phyloP scores from a whole-genome alignment of 2,888 invertebrate species.

The Apodemia mormo region DNA sequence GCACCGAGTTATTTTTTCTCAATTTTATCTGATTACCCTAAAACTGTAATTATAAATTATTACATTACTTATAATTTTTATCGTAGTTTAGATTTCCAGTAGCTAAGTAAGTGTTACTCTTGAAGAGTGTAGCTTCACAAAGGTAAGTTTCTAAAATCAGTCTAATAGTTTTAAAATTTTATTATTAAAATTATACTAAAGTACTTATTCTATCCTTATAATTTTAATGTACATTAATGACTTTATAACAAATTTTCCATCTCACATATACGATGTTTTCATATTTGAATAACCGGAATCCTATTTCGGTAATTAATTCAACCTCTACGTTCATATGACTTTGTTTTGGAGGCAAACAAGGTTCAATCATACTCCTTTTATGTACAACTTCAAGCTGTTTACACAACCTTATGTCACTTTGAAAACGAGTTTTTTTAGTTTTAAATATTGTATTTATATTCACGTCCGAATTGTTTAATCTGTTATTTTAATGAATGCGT shows the following conservation, averaged over 20 bases:
- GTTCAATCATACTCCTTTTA: background rate
- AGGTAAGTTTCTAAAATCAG: too few species aligned
- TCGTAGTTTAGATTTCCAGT: too few species aligned
- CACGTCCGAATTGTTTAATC: background rate
- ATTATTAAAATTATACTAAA: too few species aligned
- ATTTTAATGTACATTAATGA: background rate
- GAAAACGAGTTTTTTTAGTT: constrained; percentile 1
- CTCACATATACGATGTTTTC: background rate
- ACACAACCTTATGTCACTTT: constrained; percentile 14
- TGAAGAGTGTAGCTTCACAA: too few species aligned
- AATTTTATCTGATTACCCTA: too few species aligned
- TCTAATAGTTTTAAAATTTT: too few species aligned
- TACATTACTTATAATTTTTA: too few species aligned
- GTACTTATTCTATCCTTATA: too few species aligned
- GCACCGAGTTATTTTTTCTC: too few species aligned
- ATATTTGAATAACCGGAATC: constrained; percentile 23
- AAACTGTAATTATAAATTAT: too few species aligned
- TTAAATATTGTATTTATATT: constrained; percentile 1
- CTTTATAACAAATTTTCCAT: background rate
- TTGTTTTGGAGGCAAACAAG: constrained; percentile 10
- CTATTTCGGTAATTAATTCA: constrained; percentile 6
- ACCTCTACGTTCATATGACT: constrained; percentile 2
- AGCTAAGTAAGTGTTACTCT: too few species aligned
- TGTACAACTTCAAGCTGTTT: background rate
- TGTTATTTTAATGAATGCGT: constrained; percentile 1